A percentile compares a stretch with the other conserved stretches of the same genome.
phyloP scores from a whole-genome alignment of 2,113 vertebrate species.

The Menidia beryllina region DNA sequence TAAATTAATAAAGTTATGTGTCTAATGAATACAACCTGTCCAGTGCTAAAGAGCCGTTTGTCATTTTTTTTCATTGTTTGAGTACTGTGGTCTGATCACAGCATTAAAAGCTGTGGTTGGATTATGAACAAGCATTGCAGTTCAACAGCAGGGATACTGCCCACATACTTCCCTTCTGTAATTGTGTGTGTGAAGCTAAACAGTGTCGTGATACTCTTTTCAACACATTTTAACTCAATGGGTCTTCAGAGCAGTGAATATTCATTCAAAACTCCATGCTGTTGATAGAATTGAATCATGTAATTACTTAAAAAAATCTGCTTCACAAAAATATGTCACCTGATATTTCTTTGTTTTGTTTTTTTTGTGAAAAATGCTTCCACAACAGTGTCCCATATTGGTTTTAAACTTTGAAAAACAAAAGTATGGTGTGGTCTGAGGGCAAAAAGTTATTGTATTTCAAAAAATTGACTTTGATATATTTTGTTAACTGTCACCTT shows the following conservation, averaged over 20 bases:
- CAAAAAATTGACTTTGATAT: background rate
- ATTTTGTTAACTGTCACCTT: background rate
- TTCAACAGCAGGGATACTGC: slow-evolving; percentile 16
- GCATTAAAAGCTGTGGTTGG: slow-evolving; percentile 18
- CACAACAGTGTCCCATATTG: too few species aligned
- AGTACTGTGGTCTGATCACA: background rate
- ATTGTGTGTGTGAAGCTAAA: background rate
- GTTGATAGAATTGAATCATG: background rate
- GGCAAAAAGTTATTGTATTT: background rate
- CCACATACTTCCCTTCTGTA: background rate
- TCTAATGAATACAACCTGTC: background rate
- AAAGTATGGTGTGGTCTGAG: background rate
- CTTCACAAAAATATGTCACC: too few species aligned
- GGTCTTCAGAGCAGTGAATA: background rate
- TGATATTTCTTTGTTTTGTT: too few species aligned
- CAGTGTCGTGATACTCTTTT: background rate
- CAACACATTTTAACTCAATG: background rate
- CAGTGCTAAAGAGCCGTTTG: background rate
- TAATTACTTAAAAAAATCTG: background rate
- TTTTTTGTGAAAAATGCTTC: too few species aligned
- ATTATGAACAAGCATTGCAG: slow-evolving; percentile 14
- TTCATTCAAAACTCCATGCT: background rate
- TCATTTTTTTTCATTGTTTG: slow-evolving; percentile 5
- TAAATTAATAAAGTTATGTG: background rate
- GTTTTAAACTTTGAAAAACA: too few species aligned